Conservation (phyloP, 1,140 invertebrate species). For the Ceratina japonica region DNA sequence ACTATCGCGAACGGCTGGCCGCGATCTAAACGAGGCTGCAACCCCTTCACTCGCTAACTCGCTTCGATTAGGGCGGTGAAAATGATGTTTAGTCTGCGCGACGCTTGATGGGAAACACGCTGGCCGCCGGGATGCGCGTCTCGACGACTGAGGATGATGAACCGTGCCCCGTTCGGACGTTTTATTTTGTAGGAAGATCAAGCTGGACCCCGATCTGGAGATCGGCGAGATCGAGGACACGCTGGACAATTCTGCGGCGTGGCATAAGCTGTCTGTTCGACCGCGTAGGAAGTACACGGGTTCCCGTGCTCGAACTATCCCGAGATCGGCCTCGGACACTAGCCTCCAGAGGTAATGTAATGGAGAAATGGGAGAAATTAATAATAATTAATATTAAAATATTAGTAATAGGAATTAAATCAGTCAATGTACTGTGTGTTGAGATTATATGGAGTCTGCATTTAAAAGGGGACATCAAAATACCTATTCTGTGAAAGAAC, state of each 20-base stretch:
- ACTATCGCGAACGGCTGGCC: neutral
- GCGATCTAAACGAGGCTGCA: neutral
- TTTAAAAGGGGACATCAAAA: too few species aligned
- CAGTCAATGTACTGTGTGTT: too few species aligned
- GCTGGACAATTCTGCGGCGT: conserved; percentile 86
- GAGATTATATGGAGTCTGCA: too few species aligned
- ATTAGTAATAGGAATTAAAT: too few species aligned
- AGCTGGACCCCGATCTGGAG: conserved; percentile 83
- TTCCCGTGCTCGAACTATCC: conserved; percentile 72
- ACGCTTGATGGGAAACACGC: neutral
- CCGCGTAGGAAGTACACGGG: conserved; percentile 83
- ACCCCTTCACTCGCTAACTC: neutral
- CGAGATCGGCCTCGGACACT: conserved; percentile 57
- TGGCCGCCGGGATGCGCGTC: neutral
- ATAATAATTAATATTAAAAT: too few species aligned
- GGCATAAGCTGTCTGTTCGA: conserved; percentile 86
- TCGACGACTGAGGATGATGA: too few species aligned
- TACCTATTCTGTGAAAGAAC: too few species aligned
- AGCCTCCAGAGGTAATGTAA: conserved; percentile 52
- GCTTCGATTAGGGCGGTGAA: conserved; percentile 22
- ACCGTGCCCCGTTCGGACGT: too few species aligned
- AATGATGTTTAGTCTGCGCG: conserved; percentile 31
- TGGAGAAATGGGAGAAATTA: neutral
- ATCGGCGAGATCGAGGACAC: conserved; percentile 80
- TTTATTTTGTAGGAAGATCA: conserved; percentile 79